A percentile compares a stretch with the other conserved stretches of the same genome.
These are phyloP conservation scores for Hetaerina titia DNA, from an alignment of 2,888 invertebrate genomes.

Conservation along the genomic window DNA sequence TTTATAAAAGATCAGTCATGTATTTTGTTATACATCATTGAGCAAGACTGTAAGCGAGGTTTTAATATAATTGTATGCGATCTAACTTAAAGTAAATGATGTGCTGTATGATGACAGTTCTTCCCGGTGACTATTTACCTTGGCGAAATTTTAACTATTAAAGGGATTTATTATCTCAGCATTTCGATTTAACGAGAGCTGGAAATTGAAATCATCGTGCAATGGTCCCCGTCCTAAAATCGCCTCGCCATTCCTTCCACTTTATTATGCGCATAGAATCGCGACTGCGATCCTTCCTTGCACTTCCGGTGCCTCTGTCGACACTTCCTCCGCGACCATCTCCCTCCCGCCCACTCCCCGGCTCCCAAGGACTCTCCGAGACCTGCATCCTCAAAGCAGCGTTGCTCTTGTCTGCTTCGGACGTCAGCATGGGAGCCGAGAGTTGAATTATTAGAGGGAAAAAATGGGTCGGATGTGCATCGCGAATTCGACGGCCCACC, in stretches of 20 bases:
- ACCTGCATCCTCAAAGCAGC: neutral
- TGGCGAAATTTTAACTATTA: too few species aligned
- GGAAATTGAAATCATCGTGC: neutral
- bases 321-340: neutral
- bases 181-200: neutral
- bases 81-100: too few species aligned
- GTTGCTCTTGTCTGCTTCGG: neutral
- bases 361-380: neutral
- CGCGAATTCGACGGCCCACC: neutral
- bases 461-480: slow-evolving; percentile 17
- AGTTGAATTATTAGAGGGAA: neutral
- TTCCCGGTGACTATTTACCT: too few species aligned
- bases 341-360: neutral
- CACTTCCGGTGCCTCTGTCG: neutral
- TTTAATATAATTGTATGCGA: too few species aligned
- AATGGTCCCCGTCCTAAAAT: neutral
- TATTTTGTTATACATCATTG: too few species aligned
- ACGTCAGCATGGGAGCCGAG: neutral
- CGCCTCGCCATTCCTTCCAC: neutral
- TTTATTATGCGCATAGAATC: neutral
- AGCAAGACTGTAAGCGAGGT: too few species aligned
- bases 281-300: neutral
- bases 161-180: too few species aligned
- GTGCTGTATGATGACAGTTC: too few species aligned
- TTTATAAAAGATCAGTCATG: too few species aligned